phyloP scores from a whole-genome alignment of 2,888 invertebrate genomes.

The Zaprionus bogoriensis region DNA sequence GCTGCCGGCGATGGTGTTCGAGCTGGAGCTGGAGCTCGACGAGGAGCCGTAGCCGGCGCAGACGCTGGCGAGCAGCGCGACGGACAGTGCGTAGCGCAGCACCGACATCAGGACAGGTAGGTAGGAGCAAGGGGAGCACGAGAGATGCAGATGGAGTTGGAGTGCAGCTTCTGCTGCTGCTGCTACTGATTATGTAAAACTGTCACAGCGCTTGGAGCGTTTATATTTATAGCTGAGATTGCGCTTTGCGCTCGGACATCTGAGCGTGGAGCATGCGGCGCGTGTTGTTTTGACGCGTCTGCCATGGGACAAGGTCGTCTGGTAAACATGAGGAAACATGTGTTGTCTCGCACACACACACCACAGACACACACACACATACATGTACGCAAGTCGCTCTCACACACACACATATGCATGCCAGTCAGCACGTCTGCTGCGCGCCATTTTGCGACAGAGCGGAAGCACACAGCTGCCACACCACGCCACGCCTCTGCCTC shows the following conservation, averaged over 20 bases:
- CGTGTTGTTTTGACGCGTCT: constrained; percentile 56
- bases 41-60: constrained; percentile 34
- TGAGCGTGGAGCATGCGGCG: constrained; percentile 28
- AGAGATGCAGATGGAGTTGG: background rate
- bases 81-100: constrained; percentile 16
- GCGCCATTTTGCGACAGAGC: constrained; percentile 42
- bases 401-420: too few species aligned
- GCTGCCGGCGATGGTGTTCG: constrained; percentile 41
- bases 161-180: background rate
- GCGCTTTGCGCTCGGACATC: constrained; percentile 11
- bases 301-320: constrained; percentile 53
- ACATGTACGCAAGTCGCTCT: too few species aligned
- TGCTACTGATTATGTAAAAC: constrained; percentile 43
- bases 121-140: background rate
- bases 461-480: constrained; percentile 28
- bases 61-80: constrained; percentile 19
- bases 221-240: constrained; percentile 40
- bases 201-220: constrained; percentile 40
- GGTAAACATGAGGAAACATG: constrained; percentile 62
- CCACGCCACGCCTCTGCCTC: background rate
- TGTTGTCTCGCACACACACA: constrained; percentile 43
- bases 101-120: constrained; percentile 21
- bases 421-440: constrained; percentile 47
- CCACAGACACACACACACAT: constrained; percentile 16
- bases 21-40: constrained; percentile 8